phyloP scores from a whole-genome alignment of 2,888 invertebrate species.

The Acholoe squamosa region DNA sequence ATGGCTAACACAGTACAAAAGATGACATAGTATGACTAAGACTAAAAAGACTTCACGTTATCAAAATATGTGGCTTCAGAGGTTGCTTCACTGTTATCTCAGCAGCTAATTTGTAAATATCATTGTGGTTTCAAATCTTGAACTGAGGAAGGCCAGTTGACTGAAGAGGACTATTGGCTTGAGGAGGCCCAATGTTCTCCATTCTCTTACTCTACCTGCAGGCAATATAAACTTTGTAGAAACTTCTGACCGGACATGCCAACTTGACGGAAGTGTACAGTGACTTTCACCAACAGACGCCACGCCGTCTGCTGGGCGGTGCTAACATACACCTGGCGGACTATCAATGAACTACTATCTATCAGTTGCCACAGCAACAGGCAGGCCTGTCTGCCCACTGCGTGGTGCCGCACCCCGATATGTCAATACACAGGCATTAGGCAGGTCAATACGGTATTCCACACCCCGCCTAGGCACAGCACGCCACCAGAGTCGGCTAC shows the following conservation, averaged over 20 bases:
- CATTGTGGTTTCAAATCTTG: no score
- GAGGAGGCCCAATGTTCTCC: no score
- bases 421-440: slow-evolving; percentile 27
- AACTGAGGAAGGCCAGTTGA: no score
- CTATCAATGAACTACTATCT: slow-evolving; percentile 17
- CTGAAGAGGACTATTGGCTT: no score
- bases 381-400: neutral
- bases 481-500: neutral
- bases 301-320: neutral
- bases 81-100: no score
- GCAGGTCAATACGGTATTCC: slow-evolving; percentile 8
- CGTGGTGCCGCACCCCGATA: neutral
- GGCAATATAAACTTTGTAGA: no score
- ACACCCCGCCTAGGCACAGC: neutral
- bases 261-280: neutral
- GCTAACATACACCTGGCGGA: neutral
- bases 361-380: slow-evolving; percentile 28
- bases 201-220: no score
- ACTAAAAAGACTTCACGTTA: no score
- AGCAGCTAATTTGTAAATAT: no score
- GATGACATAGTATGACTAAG: no score
- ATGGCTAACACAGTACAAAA: no score
- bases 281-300: neutral
- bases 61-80: no score
- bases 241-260: neutral